phyloP scores from a whole-genome alignment of 2,113 vertebrate species.

The Menidia beryllina region DNA sequence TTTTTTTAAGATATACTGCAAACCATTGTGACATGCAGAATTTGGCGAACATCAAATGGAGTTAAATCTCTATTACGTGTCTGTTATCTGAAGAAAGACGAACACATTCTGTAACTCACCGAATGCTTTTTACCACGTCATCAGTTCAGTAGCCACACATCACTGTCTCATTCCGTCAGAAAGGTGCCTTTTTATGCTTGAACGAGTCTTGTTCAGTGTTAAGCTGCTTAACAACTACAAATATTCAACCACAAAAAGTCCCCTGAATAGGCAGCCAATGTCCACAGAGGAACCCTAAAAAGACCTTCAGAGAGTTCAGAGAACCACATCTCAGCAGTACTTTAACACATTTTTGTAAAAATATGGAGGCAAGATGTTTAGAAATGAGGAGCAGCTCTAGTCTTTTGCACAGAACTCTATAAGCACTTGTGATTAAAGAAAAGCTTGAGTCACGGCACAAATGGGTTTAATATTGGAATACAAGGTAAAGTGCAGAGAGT shows the following conservation, averaged over 20 bases:
- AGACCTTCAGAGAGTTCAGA: background rate
- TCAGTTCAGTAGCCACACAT: too few species aligned
- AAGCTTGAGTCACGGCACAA: conserved; percentile 12
- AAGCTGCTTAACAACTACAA: background rate
- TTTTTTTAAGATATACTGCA: too few species aligned
- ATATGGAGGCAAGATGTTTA: background rate
- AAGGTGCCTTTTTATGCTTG: background rate
- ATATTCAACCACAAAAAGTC: background rate
- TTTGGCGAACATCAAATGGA: too few species aligned
- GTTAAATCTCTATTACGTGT: too few species aligned
- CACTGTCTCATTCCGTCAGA: too few species aligned
- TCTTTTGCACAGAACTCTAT: background rate
- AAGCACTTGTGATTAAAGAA: conserved; percentile 54
- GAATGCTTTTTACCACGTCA: too few species aligned
- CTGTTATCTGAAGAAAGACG: too few species aligned
- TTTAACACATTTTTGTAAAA: background rate
- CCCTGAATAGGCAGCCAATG: background rate
- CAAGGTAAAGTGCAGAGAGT: conserved; percentile 20
- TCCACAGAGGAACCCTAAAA: background rate
- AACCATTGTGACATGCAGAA: too few species aligned
- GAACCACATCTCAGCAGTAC: background rate
- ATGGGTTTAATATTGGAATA: conserved; percentile 54
- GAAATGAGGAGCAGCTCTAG: background rate
- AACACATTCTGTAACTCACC: too few species aligned
- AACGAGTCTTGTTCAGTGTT: background rate